phyloP scores from a whole-genome alignment of 2,797 vertebrate species.

The Meda fulgida region DNA sequence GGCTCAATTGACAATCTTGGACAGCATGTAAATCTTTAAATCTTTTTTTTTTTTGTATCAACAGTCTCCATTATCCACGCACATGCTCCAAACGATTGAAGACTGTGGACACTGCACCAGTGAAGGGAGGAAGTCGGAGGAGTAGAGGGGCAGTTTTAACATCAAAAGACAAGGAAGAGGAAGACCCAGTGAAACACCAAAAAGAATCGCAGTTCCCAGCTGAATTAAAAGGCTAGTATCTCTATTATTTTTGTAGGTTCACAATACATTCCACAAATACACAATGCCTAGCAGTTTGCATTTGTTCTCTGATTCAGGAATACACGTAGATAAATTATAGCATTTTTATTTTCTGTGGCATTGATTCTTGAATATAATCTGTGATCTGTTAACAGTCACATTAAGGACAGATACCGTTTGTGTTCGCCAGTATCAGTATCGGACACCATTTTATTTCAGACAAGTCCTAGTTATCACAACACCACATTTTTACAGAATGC shows the following conservation, averaged over 20 bases:
- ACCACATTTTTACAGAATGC: not conserved
- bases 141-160: slow-evolving; percentile 66
- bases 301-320: not conserved
- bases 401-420: not conserved
- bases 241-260: slow-evolving; percentile 50
- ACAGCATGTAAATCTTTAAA: not conserved
- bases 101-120: slow-evolving; percentile 74
- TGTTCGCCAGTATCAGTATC: slow-evolving; percentile 65
- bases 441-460: not conserved
- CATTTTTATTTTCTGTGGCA: not conserved
- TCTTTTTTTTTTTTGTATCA: slow-evolving; percentile 2
- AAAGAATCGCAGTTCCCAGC: slow-evolving; percentile 12
- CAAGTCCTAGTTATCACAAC: not conserved
- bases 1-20: not conserved
- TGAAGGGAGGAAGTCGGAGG: slow-evolving; percentile 37
- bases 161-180: slow-evolving; percentile 68
- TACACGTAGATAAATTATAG: not conserved
- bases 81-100: slow-evolving; percentile 90
- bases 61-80: slow-evolving; percentile 79
- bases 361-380: not conserved
- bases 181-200: slow-evolving; percentile 66
- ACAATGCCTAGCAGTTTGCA: not conserved
- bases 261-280: slow-evolving; percentile 66
- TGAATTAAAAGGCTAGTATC: slow-evolving; percentile 8
- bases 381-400: not conserved